phyloP scores from a whole-genome alignment of 2,888 invertebrate genomes.

The Yponomeuta cagnagella region DNA sequence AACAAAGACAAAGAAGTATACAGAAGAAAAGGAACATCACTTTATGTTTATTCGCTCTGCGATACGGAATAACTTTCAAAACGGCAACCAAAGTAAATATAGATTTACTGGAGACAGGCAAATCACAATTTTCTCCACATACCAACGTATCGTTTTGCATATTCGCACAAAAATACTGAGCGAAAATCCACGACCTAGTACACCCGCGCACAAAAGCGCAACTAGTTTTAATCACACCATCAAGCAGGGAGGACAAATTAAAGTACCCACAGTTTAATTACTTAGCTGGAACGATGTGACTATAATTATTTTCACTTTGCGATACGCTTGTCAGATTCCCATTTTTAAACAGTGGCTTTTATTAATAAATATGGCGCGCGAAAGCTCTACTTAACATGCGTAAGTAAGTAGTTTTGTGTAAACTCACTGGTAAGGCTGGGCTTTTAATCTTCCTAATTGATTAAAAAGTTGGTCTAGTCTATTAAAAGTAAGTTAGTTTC shows the following conservation, averaged over 20 bases:
- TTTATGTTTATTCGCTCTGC: no score
- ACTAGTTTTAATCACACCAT: conserved; percentile 3
- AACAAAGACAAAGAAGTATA: no score
- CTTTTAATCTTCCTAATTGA: neutral
- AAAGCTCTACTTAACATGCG: neutral
- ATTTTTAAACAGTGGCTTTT: conserved; percentile 29
- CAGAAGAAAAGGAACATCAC: no score
- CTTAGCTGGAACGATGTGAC: conserved; percentile 28
- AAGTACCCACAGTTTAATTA: conserved; percentile 35
- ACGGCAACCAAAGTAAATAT: no score
- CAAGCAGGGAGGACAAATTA: neutral
- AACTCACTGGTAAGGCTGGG: neutral
- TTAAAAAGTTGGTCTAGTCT: neutral
- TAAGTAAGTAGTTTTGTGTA: neutral
- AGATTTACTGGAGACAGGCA: no score
- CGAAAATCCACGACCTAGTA: neutral
- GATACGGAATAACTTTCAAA: no score
- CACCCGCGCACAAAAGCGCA: neutral
- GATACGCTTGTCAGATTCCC: conserved; percentile 38
- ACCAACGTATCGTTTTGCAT: neutral
- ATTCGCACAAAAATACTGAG: neutral
- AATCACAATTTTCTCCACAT: neutral
- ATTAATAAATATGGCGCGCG: conserved; percentile 16
- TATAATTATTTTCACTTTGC: conserved; percentile 42
- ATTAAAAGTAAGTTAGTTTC: neutral